phyloP scores from a whole-genome alignment of 2,888 invertebrate genomes.

The Pantelozetes paolii region DNA sequence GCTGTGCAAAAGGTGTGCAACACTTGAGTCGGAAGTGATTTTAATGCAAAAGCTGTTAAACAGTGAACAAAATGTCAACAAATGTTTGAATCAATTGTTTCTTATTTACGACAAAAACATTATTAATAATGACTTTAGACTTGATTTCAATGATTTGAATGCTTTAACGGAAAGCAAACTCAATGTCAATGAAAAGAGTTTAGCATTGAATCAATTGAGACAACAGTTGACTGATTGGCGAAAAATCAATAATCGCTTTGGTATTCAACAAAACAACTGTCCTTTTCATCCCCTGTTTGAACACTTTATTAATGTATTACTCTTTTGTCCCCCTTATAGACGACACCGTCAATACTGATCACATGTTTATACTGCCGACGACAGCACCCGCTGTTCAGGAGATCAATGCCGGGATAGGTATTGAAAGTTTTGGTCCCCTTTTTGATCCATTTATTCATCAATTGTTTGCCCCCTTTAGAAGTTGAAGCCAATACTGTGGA shows the following conservation, averaged over 20 bases:
- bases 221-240: not conserved
- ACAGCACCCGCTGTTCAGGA: not conserved
- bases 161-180: not conserved
- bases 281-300: no score
- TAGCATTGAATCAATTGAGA: not conserved
- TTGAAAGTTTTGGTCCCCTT: no score
- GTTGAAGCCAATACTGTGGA: no score
- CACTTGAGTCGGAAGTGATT: not conserved
- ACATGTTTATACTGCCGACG: not conserved
- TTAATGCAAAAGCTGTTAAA: not conserved
- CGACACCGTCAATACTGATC: no score
- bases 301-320: no score
- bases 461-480: no score
- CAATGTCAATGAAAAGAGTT: not conserved
- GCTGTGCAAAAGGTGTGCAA: not conserved
- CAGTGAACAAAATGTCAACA: not conserved
- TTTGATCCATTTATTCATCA: no score
- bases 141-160: not conserved
- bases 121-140: not conserved
- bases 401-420: no score
- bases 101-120: not conserved
- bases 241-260: not conserved
- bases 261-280: no score
- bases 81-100: not conserved
- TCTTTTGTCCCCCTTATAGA: no score